These are phyloP conservation scores for Chydorus sphaericus DNA, from an alignment of 2,888 invertebrate species.

Conservation along the genomic window DNA sequence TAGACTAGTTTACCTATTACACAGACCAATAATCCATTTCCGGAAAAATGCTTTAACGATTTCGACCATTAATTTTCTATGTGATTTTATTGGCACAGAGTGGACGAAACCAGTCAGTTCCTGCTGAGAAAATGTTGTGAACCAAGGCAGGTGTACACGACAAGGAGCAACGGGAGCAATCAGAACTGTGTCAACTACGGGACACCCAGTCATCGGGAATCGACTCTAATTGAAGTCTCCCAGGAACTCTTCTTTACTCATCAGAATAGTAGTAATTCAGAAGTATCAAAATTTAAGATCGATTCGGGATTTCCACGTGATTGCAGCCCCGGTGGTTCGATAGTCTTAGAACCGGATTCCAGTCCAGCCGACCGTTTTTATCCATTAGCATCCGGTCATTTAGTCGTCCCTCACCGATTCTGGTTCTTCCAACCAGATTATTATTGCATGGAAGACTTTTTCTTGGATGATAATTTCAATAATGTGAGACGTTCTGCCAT, in stretches of 20 bases:
- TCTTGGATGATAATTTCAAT: background rate
- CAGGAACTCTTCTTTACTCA: background rate
- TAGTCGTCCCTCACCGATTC: slow-evolving; percentile 11
- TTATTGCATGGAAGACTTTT: slow-evolving; percentile 14
- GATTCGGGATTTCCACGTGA: background rate
- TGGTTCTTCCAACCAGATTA: background rate
- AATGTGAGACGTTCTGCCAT: background rate
- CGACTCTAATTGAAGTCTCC: background rate
- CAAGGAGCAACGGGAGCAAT: background rate
- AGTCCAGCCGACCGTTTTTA: slow-evolving; percentile 6
- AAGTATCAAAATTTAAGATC: background rate
- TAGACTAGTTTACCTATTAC: no score
- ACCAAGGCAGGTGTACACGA: background rate
- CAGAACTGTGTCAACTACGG: background rate
- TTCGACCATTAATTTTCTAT: no score
- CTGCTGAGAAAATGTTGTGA: background rate
- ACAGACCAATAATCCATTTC: no score
- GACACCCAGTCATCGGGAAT: background rate
- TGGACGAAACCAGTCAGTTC: no score
- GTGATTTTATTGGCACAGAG: no score
- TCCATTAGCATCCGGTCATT: slow-evolving; percentile 3
- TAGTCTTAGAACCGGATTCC: slow-evolving; percentile 6
- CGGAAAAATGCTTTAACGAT: no score
- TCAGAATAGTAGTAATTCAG: no score
- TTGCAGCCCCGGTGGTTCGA: background rate